Evolutionary conservation across 1,140 invertebrate species (phyloP), one percentile per base, ranked within the genome.

Genomic region (Pogonus chalceus): DNA sequence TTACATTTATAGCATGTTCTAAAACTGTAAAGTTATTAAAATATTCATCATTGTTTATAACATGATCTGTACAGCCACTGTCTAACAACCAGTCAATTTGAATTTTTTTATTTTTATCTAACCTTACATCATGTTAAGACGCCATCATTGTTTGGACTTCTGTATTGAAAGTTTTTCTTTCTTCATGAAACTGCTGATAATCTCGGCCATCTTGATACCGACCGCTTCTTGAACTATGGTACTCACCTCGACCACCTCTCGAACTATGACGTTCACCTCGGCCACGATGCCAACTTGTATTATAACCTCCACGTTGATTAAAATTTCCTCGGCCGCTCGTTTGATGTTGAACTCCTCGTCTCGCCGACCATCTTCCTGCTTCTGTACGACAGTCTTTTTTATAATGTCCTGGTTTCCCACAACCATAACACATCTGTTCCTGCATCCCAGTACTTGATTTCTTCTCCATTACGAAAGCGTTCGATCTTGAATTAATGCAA

Each of bases 11-110:
- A 35, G 58, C 54, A 22, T 54, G 23, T 58, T 67, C 66, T 26
- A 69, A 65, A 53, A 58, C 53, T 53, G 60, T n/a, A n/a, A n/a
- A n/a, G n/a, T 63, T 59, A 58, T 49, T 52, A 63, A 68, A 68
- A 57, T 59, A 69, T 37, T n/a, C n/a, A n/a, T n/a, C n/a, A n/a
- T n/a, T n/a, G n/a, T n/a, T n/a, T n/a, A n/a, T n/a, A n/a, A n/a
- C n/a, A n/a, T n/a, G n/a, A n/a, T n/a, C n/a, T 0, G 67, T 69
- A 58, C 64, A 66, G 1, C 65, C 63, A 63, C 64, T 66, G 57
- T 67, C 67, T 51, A 69, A 55, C 23, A 70, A 35, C 67, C 65
- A 69, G 46, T 63, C 55, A 43, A 70, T 63, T 61, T 61, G 50
- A 62, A 37, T 53, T 55, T 47, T 18, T n/a, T n/a, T n/a, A n/a